A percentile compares a stretch with the other conserved stretches of the same genome.
These are phyloP conservation scores for Hirtodrosophila duncani DNA, from an alignment of 2,888 invertebrate genomes.

Conservation along the genomic window DNA sequence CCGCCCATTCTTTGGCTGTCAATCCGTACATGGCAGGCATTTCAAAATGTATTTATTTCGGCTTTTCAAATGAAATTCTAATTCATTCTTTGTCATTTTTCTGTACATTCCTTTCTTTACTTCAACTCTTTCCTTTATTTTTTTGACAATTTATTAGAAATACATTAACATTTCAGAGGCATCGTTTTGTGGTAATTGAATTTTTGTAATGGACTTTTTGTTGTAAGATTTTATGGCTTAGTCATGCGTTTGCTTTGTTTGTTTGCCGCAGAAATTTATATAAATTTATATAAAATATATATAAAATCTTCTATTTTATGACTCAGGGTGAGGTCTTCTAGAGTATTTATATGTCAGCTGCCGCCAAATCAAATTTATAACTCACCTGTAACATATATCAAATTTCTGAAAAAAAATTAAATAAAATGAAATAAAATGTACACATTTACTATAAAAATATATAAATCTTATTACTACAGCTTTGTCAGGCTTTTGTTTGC, in stretches of 20 bases:
- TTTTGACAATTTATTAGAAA: constrained; percentile 60
- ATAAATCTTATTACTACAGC: constrained; percentile 37
- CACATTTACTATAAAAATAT: not conserved
- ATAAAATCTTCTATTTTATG: too few species aligned
- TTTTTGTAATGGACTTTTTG: constrained; percentile 37
- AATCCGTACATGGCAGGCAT: constrained; percentile 52
- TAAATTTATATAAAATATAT: too few species aligned
- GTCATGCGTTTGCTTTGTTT: constrained; percentile 48
- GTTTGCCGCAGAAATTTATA: too few species aligned
- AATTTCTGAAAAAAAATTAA: not conserved
- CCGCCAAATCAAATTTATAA: constrained; percentile 16
- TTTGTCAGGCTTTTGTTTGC: constrained; percentile 7
- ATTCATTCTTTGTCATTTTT: constrained; percentile 37
- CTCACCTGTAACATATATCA: constrained; percentile 17
- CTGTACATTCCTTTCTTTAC: not conserved
- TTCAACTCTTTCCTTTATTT: constrained; percentile 28
- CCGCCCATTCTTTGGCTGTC: constrained; percentile 16
- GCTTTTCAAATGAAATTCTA: constrained; percentile 32
- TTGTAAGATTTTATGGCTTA: constrained; percentile 47
- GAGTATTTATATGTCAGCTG: constrained; percentile 3
- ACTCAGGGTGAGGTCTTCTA: too few species aligned
- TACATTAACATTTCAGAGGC: constrained; percentile 50
- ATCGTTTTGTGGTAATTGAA: constrained; percentile 43
- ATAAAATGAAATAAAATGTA: not conserved
- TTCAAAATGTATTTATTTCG: constrained; percentile 30